Conservation (phyloP, 2,797 vertebrate genomes). For the Melanotaenia parkinsoni region DNA sequence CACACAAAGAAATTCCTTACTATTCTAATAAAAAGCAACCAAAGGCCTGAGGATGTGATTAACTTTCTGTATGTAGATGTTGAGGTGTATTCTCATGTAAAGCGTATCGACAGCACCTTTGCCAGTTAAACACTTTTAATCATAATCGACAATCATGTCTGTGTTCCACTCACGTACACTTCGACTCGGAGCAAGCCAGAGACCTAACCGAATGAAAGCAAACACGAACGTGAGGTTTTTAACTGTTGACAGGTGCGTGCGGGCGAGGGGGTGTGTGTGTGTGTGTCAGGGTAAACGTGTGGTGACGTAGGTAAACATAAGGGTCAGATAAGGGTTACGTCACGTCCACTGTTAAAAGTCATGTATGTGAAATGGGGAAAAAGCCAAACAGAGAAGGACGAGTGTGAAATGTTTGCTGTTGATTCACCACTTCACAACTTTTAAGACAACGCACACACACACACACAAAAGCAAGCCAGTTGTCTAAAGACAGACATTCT, state of each 20-base stretch:
- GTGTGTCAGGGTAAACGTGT: not conserved
- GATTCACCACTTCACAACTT: constrained; percentile 16
- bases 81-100: constrained; percentile 30
- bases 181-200: constrained; percentile 25
- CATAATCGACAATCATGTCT: constrained; percentile 58
- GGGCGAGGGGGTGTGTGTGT: not conserved
- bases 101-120: constrained; percentile 42
- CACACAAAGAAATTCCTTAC: not conserved
- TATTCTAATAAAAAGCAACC: constrained; percentile 40
- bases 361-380: constrained; percentile 43
- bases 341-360: constrained; percentile 47
- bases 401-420: constrained; percentile 15
- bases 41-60: constrained; percentile 60
- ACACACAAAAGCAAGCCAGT: constrained; percentile 9
- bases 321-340: constrained; percentile 13
- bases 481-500: constrained; percentile 51
- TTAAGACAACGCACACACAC: not conserved
- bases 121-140: constrained; percentile 21
- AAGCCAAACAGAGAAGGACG: not conserved
- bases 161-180: constrained; percentile 10
- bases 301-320: constrained; percentile 11
- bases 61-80: constrained; percentile 42
- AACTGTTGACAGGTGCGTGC: constrained; percentile 23
- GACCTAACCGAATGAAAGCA: constrained; percentile 39
- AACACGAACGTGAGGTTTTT: constrained; percentile 55